phyloP scores from a whole-genome alignment of 2,888 invertebrate genomes.

The Prenolepis imparis region DNA sequence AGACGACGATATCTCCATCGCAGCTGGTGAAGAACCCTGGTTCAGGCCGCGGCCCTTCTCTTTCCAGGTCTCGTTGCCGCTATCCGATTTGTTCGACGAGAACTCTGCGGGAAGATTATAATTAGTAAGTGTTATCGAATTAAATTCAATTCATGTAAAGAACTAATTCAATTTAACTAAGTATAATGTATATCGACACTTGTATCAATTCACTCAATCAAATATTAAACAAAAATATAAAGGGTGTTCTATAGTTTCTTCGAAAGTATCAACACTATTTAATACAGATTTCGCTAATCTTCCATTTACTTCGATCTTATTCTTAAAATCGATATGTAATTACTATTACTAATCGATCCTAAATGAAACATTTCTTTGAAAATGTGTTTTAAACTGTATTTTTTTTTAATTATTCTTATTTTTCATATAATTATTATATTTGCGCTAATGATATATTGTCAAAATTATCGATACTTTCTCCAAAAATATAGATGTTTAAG shows the following conservation, averaged over 20 bases:
- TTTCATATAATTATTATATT: background rate
- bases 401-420: background rate
- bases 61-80: constrained; percentile 75
- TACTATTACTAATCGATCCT: background rate
- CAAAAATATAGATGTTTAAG: background rate
- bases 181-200: background rate
- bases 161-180: background rate
- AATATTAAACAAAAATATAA: constrained; percentile 7
- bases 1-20: constrained; percentile 69
- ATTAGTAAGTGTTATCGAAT: constrained; percentile 38
- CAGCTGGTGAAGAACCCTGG: constrained; percentile 49
- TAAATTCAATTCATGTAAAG: background rate
- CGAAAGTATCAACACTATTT: constrained; percentile 19
- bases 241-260: background rate
- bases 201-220: background rate
- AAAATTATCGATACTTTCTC: constrained; percentile 14
- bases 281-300: background rate
- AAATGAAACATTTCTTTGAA: background rate
- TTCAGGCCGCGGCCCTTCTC: constrained; percentile 75
- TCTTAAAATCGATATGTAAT: background rate
- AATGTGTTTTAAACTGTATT: background rate
- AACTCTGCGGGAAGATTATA: constrained; percentile 77
- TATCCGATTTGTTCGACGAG: constrained; percentile 77
- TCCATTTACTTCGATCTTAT: background rate
- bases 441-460: background rate